A percentile compares a stretch with the other conserved stretches of the same genome.
Conservation (phyloP, 1,140 invertebrate genomes). For the Brachionus asplanchnoidis region DNA sequence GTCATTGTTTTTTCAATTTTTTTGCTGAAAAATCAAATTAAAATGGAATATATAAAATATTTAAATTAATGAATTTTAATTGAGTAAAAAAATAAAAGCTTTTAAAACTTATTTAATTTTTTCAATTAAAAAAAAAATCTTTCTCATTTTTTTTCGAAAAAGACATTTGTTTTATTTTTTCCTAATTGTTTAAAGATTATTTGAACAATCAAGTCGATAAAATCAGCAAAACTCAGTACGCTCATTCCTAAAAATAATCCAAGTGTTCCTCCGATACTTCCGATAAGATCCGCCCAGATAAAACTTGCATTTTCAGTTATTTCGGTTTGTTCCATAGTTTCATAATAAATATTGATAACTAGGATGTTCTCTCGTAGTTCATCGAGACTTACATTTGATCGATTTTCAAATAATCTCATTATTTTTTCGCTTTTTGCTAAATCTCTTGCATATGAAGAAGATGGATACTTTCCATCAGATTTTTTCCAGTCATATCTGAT, state of each 20-base stretch:
- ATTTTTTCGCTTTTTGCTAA: neutral
- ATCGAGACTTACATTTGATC: neutral
- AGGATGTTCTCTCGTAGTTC: neutral
- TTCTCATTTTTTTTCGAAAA: neutral
- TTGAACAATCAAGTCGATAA: neutral
- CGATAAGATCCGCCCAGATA: neutral
- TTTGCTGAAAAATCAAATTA: too few relatives aligned
- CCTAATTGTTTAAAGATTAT: neutral
- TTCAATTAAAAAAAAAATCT: neutral
- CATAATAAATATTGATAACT: slow-evolving; percentile 13
- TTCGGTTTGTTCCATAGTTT: neutral
- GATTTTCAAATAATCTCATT: neutral
- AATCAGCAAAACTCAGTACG: neutral
- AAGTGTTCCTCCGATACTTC: slow-evolving; percentile 19
- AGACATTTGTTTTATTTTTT: neutral
- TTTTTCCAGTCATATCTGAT: neutral
- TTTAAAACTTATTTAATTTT: too few relatives aligned
- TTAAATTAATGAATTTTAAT: too few relatives aligned
- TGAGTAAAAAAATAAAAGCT: too few relatives aligned
- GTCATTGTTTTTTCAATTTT: too few relatives aligned
- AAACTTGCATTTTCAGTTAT: neutral
- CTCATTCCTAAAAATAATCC: slow-evolving; percentile 27
- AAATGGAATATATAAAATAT: too few relatives aligned
- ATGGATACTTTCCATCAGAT: neutral
- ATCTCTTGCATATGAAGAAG: neutral